phyloP scores from a whole-genome alignment of 2,797 vertebrate species.

The Champsocephalus esox region DNA sequence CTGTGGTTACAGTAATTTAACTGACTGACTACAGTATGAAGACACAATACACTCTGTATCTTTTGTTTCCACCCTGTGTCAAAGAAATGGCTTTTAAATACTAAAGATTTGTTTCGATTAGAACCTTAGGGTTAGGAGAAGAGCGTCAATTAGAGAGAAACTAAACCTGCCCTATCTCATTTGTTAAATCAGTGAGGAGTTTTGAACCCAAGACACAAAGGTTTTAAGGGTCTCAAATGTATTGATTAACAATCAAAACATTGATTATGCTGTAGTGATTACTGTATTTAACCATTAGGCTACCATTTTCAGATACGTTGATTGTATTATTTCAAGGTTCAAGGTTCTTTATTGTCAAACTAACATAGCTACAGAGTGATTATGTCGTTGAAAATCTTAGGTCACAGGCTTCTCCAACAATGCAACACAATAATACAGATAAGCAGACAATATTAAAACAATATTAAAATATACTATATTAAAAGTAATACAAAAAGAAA shows the following conservation, averaged over 20 bases:
- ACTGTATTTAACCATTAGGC: neutral
- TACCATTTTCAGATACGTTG: neutral
- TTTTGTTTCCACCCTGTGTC: slow-evolving; percentile 32
- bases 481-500: too few relatives aligned
- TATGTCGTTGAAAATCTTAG: too few relatives aligned
- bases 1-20: slow-evolving; percentile 55
- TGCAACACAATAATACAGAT: too few relatives aligned
- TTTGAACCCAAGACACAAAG: slow-evolving; percentile 17
- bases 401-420: too few relatives aligned
- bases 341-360: too few relatives aligned
- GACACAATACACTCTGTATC: slow-evolving; percentile 43
- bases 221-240: neutral
- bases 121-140: neutral
- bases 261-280: neutral
- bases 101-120: slow-evolving; percentile 18
- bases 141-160: slow-evolving; percentile 6
- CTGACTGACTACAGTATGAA: slow-evolving; percentile 24
- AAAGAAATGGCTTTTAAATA: slow-evolving; percentile 25
- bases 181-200: neutral
- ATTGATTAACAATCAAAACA: neutral
- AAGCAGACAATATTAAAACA: too few relatives aligned
- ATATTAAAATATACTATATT: too few relatives aligned
- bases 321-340: neutral
- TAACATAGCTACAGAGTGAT: too few relatives aligned
- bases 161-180: neutral